These are phyloP conservation scores for Cettia cetti DNA, from an alignment of 2,113 vertebrate genomes.

Conservation along the genomic window DNA sequence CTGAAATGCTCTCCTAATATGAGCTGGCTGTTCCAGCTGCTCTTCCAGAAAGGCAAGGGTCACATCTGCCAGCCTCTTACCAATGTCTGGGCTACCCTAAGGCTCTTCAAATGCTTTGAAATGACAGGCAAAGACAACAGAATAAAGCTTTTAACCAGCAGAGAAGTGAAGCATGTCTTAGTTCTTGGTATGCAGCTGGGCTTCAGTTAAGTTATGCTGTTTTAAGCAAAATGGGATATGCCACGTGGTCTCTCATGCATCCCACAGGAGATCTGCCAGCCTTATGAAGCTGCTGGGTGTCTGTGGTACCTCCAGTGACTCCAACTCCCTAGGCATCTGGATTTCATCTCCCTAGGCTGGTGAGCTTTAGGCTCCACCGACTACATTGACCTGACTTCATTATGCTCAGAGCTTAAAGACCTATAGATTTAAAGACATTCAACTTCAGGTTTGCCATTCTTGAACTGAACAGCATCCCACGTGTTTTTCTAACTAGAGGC, in stretches of 20 bases:
- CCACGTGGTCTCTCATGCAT: accelerated
- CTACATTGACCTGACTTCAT: background rate
- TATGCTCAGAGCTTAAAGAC: background rate
- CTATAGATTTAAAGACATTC: background rate
- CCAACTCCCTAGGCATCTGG: background rate
- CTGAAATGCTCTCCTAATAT: background rate
- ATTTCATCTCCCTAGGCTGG: background rate
- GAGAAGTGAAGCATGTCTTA: background rate
- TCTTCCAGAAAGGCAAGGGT: background rate
- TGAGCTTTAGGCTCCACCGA: background rate
- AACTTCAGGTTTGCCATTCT: background rate
- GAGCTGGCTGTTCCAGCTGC: background rate
- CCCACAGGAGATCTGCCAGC: background rate
- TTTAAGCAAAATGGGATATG: background rate
- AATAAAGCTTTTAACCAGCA: background rate
- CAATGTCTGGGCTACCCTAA: background rate
- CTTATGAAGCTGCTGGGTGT: background rate
- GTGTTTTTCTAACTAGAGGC: background rate
- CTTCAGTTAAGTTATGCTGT: background rate
- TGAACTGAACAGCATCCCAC: background rate
- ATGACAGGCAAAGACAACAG: background rate
- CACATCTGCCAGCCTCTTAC: accelerated
- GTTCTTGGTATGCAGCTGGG: background rate
- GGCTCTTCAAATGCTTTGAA: background rate
- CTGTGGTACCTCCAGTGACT: background rate